phyloP scores from a whole-genome alignment of 2,797 vertebrate species.

The Alca torda region DNA sequence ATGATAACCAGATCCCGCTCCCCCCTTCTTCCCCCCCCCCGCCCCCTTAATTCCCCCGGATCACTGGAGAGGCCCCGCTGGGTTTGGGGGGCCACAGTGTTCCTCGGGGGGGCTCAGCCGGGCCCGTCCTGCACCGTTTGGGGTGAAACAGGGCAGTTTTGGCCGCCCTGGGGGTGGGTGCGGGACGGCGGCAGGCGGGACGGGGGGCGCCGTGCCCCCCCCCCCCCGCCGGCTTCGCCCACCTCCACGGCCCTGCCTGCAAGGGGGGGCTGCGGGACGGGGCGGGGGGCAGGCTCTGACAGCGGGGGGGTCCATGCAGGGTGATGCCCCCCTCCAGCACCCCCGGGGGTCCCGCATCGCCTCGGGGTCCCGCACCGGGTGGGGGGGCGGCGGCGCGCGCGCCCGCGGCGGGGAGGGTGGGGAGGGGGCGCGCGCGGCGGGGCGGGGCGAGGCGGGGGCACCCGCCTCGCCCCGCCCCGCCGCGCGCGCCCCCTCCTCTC shows the following conservation, averaged over 20 bases:
- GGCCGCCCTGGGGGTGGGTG: accelerated
- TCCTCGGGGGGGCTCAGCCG: neutral
- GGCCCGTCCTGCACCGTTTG: neutral
- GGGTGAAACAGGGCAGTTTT: neutral
- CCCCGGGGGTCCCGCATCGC: neutral
- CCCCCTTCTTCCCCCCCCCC: neutral
- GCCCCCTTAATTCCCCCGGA: neutral
- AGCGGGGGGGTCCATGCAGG: neutral
- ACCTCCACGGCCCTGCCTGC: neutral
- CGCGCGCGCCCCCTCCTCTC: neutral
- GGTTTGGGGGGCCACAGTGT: neutral
- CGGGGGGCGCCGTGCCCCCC: neutral
- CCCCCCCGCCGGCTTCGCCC: neutral
- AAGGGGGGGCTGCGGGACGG: neutral
- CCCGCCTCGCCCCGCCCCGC: neutral
- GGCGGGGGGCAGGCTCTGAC: neutral
- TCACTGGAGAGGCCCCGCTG: neutral
- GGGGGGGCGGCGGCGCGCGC: neutral
- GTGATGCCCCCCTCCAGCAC: neutral
- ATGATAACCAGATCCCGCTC: conserved; percentile 58
- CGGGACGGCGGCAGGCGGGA: neutral
- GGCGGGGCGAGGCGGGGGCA: neutral
- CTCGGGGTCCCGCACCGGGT: neutral
- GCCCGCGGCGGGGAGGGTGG: neutral
- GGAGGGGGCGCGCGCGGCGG: no score